phyloP scores from a whole-genome alignment of 2,797 vertebrate genomes.

The Acanthiza pusilla region DNA sequence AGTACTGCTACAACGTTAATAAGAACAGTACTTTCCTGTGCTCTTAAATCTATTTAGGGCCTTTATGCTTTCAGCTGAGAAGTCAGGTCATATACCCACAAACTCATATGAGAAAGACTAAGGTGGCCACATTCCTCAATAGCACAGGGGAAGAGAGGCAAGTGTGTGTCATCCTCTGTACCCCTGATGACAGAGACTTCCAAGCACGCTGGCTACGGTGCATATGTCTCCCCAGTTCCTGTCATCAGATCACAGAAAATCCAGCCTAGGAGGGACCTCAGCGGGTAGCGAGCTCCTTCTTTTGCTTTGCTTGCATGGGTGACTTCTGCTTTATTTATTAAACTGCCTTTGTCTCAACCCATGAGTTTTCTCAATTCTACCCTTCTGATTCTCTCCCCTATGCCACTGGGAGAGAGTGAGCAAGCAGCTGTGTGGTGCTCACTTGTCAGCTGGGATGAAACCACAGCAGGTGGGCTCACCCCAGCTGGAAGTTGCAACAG shows the following conservation, averaged over 20 bases:
- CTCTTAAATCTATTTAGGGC: neutral
- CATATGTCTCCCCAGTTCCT: neutral
- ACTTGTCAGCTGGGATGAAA: neutral
- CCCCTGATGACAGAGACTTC: neutral
- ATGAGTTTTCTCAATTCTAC: neutral
- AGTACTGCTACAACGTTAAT: neutral
- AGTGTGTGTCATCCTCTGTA: neutral
- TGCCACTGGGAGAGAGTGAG: neutral
- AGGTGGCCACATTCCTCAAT: neutral
- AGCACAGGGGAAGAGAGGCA: neutral
- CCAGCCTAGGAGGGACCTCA: neutral
- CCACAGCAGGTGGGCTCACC: neutral
- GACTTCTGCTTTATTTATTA: neutral
- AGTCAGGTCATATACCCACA: neutral
- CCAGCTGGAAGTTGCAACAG: neutral
- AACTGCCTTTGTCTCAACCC: neutral
- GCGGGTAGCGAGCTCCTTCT: accelerated
- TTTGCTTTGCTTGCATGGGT: neutral
- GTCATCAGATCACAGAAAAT: neutral
- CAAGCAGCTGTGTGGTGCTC: neutral
- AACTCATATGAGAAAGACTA: neutral
- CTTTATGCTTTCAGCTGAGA: neutral
- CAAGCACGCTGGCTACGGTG: neutral
- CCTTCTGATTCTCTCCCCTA: neutral
- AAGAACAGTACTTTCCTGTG: neutral